A percentile compares a stretch with the other conserved stretches of the same genome.
phyloP scores from a whole-genome alignment of 2,797 vertebrate species.

The Aotus griseimembra region DNA sequence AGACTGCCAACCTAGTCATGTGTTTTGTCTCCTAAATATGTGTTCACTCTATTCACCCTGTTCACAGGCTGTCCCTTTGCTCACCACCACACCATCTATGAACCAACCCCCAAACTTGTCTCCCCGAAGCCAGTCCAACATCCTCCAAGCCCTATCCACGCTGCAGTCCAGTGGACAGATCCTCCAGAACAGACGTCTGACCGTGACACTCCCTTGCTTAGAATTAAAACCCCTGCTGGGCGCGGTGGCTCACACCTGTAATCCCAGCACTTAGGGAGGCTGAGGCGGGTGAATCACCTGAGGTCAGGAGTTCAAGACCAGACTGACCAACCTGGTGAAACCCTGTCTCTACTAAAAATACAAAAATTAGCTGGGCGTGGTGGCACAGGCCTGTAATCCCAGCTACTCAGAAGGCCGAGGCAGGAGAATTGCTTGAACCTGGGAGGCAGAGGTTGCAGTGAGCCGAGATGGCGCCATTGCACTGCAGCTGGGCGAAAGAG shows the following conservation, averaged over 20 bases:
- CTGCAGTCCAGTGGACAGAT: background rate
- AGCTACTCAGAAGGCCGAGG: background rate
- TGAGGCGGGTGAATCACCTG: no score
- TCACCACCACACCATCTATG: background rate
- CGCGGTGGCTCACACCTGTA: no score
- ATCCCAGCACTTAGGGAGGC: no score
- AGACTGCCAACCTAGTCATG: background rate
- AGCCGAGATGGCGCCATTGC: background rate
- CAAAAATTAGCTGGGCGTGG: no score
- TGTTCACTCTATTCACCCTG: background rate
- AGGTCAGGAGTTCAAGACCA: no score
- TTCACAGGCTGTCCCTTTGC: background rate
- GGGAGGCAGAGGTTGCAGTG: background rate
- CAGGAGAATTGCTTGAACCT: background rate
- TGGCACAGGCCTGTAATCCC: no score
- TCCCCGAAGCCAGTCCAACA: background rate
- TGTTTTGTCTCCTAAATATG: background rate
- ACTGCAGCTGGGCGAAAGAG: background rate
- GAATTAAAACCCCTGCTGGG: background rate
- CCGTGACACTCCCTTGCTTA: background rate
- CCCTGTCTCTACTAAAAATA: no score
- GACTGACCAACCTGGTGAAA: no score
- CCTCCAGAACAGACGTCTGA: background rate
- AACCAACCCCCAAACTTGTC: background rate
- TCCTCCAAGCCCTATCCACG: background rate